phyloP scores from a whole-genome alignment of 2,113 vertebrate genomes.

The Microtus ochrogaster region DNA sequence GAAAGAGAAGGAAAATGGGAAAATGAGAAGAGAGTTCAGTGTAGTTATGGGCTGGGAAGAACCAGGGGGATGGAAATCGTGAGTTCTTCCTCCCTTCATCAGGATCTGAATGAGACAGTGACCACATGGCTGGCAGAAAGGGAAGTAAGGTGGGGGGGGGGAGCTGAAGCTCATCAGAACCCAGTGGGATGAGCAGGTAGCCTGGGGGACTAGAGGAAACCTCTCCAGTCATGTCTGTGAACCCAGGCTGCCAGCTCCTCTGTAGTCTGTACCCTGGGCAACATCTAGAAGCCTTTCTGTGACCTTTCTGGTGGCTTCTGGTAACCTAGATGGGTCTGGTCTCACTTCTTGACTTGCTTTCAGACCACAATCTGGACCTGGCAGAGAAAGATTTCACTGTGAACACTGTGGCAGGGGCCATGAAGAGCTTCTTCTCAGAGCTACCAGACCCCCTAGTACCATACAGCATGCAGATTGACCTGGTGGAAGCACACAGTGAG shows the following conservation, averaged over 20 bases:
- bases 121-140: neutral
- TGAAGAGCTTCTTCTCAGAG: constrained; percentile 98
- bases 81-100: neutral
- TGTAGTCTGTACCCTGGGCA: neutral
- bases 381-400: constrained; percentile 97
- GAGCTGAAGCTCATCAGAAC: neutral
- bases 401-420: constrained; percentile 95
- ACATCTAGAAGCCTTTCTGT: neutral
- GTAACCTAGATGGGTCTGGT: too few species aligned
- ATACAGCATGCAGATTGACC: constrained; percentile 93
- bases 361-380: constrained; percentile 94
- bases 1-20: neutral
- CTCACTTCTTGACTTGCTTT: constrained; percentile 36
- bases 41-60: neutral
- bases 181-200: neutral
- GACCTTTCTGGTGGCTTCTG: neutral
- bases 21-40: neutral
- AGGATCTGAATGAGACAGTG: neutral
- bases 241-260: neutral
- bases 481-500: constrained; percentile 98
- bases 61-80: neutral
- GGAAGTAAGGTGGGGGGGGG: neutral
- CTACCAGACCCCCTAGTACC: constrained; percentile 95
- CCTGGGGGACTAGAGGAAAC: neutral
- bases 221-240: neutral